A percentile compares a stretch with the other conserved stretches of the same genome.
phyloP scores from a whole-genome alignment of 2,797 vertebrate genomes.

The Myiothlypis chrysogaster region DNA sequence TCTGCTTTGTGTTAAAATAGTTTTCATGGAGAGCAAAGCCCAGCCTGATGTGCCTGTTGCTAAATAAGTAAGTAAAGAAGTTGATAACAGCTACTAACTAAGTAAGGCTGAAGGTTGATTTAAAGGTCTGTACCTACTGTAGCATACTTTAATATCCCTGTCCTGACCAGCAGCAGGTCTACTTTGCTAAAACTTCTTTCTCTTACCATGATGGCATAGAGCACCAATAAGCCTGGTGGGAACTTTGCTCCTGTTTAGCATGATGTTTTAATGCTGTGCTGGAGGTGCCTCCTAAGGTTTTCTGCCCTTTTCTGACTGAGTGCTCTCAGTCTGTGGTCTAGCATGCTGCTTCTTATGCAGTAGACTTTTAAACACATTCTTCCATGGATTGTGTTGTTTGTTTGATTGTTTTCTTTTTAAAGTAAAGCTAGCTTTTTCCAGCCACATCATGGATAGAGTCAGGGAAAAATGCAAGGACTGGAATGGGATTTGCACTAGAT shows the following conservation, averaged over 20 bases:
- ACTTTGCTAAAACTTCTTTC: background rate
- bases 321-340: background rate
- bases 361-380: background rate
- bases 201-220: background rate
- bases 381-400: background rate
- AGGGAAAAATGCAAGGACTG: background rate
- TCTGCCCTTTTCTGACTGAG: background rate
- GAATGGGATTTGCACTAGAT: background rate
- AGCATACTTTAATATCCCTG: background rate
- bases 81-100: background rate
- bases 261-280: background rate
- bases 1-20: constrained; percentile 52
- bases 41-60: background rate
- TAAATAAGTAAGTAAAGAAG: background rate
- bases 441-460: background rate
- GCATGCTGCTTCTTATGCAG: background rate
- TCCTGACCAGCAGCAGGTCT: background rate
- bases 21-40: background rate
- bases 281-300: background rate
- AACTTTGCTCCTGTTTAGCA: background rate
- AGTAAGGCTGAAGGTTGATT: background rate
- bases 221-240: background rate
- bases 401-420: background rate
- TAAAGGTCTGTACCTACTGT: background rate
- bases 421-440: background rate